phyloP scores from a whole-genome alignment of 1,140 invertebrate genomes.

The Pachyrhynchus sulphureomaculatus region DNA sequence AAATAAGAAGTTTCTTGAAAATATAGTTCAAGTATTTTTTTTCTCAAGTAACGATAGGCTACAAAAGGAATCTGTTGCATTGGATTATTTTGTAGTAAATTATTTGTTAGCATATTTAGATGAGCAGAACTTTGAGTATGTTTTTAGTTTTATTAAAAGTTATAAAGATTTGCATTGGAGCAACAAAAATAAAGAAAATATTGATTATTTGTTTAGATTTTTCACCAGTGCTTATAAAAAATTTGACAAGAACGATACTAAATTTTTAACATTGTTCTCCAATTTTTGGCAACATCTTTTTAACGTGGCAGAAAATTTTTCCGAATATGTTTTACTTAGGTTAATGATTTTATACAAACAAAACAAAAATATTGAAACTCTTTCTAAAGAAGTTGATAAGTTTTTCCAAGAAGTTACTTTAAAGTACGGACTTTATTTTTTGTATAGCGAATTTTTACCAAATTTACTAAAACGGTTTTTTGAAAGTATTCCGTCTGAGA shows the following conservation, averaged over 20 bases:
- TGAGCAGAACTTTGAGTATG: neutral
- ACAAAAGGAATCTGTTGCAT: too few relatives aligned
- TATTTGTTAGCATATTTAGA: constrained; percentile 1
- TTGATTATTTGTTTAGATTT: neutral
- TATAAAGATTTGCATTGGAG: constrained; percentile 1
- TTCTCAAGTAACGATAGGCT: neutral
- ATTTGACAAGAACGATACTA: neutral
- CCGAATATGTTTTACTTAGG: neutral
- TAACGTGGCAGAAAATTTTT: constrained; percentile 1
- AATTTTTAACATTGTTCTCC: neutral
- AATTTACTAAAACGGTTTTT: neutral
- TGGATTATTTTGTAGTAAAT: constrained; percentile 4
- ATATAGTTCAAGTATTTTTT: neutral
- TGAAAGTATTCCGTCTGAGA: too few relatives aligned
- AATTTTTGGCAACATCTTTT: constrained; percentile 11
- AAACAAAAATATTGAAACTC: neutral
- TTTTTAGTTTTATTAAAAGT: constrained; percentile 2
- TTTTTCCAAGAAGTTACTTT: neutral
- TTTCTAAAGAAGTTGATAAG: neutral
- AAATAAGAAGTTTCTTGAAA: neutral
- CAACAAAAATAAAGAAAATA: neutral
- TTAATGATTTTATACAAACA: constrained; percentile 1
- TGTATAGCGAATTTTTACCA: neutral
- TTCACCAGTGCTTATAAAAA: neutral
- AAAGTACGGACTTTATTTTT: neutral